phyloP scores from a whole-genome alignment of 2,113 vertebrate species.

The Microcebus jonahi region DNA sequence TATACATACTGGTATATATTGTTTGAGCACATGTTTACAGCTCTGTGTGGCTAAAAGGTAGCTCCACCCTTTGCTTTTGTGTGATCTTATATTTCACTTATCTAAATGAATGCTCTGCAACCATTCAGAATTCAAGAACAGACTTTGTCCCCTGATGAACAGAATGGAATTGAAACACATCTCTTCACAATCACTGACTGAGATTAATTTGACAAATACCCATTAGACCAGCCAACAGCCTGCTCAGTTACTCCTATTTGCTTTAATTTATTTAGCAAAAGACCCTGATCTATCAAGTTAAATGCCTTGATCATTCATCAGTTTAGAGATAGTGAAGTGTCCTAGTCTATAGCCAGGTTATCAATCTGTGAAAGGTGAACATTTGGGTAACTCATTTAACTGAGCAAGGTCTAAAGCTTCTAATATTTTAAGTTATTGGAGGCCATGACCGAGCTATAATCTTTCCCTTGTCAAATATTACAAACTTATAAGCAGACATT shows the following conservation, averaged over 20 bases:
- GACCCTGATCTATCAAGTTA: slow-evolving; percentile 62
- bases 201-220: slow-evolving; percentile 76
- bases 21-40: not conserved
- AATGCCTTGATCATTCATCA: slow-evolving; percentile 67
- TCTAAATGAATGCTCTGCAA: not conserved
- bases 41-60: not conserved
- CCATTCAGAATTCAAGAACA: slow-evolving; percentile 56
- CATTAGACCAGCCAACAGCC: slow-evolving; percentile 50
- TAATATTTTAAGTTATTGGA: slow-evolving; percentile 69
- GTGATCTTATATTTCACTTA: not conserved
- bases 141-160: slow-evolving; percentile 29
- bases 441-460: not conserved
- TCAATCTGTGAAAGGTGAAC: slow-evolving; percentile 70
- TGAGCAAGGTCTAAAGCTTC: slow-evolving; percentile 61
- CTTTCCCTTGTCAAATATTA: slow-evolving; percentile 63
- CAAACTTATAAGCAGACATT: slow-evolving; percentile 45
- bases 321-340: slow-evolving; percentile 41
- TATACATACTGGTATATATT: not conserved
- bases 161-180: slow-evolving; percentile 57
- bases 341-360: slow-evolving; percentile 42
- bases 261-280: slow-evolving; percentile 79
- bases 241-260: slow-evolving; percentile 68
- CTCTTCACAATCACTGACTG: slow-evolving; percentile 38
- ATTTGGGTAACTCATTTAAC: slow-evolving; percentile 67
- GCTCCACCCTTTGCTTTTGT: not conserved